Base-by-base conservation (phyloP, 2,113 vertebrate species). In the Puntigrus tetrazona region DNA sequence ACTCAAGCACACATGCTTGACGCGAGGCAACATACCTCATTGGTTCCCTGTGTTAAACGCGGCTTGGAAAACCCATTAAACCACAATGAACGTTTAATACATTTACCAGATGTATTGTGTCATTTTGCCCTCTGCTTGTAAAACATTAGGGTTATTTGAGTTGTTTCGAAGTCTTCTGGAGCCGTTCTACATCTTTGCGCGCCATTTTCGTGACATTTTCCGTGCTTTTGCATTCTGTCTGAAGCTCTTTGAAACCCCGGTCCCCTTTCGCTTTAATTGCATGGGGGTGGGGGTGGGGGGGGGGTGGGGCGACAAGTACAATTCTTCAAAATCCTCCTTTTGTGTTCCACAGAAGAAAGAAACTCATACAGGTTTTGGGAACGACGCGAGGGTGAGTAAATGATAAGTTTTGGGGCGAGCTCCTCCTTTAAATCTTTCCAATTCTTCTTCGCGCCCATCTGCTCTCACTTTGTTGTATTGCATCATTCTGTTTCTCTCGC, bases 391-490 rank as follows among this genome's bases (percentile, higher is more conserved):
- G 3, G 9, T 7, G 50, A 78, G 75, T 34, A 57, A 78, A 78
- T 78, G 16, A 76, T 52, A 34, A 38, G 73, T 4, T 36, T 22
- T 34, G 50, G 50, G 10, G 16, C 10, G 18, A 55, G 36, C 18
- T 20, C 43, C 45, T 50, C 72, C 43, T 74, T 74, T 74, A 74
- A 75, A 78, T 78, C 61, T 65, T 45, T 79, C n/a, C 20, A 52
- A 52, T 76, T 52, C 10, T 52, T 61, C 20, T 76, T 47, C 61
- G 18, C 36, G 67, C 65, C 69, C 83, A 6, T 55, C 75, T 69
- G 10, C 65, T 73, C 65, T 82, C 82, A 77, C 73, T 69, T 80
- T 57, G 34, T 47, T 34, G 27, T 57, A 34, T 67, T 84, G n/a
- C 59, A 65, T 67, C 72, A 81, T 50, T 69, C 27, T 22, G 25